phyloP scores from a whole-genome alignment of 2,113 vertebrate genomes.

The Brachypodius melanocephalos region DNA sequence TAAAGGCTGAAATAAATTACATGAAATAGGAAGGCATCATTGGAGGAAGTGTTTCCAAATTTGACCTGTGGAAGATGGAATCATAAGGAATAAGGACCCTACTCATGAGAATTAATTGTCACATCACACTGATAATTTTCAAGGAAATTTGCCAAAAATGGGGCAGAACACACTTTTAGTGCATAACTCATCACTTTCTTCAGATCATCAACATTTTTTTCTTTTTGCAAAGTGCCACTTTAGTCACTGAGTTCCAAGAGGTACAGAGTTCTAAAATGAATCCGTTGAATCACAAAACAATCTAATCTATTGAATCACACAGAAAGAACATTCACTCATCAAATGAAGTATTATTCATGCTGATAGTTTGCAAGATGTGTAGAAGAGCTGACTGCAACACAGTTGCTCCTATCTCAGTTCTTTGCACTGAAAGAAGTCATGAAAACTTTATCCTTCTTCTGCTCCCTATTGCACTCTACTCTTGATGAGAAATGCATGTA shows the following conservation, averaged over 20 bases:
- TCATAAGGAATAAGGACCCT: slow-evolving; percentile 47
- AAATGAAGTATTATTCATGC: not conserved
- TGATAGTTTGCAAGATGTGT: not conserved
- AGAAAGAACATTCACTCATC: not conserved
- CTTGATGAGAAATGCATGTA: not conserved
- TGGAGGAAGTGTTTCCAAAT: slow-evolving; percentile 57
- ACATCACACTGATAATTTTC: slow-evolving; percentile 49
- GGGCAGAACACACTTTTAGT: slow-evolving; percentile 20
- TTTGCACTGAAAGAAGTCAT: not conserved
- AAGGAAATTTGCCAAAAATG: slow-evolving; percentile 56
- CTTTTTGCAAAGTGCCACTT: not conserved
- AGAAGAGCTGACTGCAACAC: not conserved
- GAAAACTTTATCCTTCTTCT: not conserved
- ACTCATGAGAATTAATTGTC: slow-evolving; percentile 62
- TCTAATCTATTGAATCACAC: not conserved
- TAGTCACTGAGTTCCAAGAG: not conserved
- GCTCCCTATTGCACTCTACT: not conserved
- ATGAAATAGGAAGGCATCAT: slow-evolving; percentile 58
- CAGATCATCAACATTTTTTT: slow-evolving; percentile 31
- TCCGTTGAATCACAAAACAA: not conserved
- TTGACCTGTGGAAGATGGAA: slow-evolving; percentile 58
- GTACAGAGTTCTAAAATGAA: not conserved
- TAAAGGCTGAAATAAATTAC: slow-evolving; percentile 63
- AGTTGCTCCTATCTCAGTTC: not conserved
- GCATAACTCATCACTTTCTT: slow-evolving; percentile 31